Percentiles rank a stretch among this genome's conserved stretches.
These are phyloP conservation scores for Iselma pallidipennis DNA, from an alignment of 2,888 invertebrate species.

Conservation along the genomic window DNA sequence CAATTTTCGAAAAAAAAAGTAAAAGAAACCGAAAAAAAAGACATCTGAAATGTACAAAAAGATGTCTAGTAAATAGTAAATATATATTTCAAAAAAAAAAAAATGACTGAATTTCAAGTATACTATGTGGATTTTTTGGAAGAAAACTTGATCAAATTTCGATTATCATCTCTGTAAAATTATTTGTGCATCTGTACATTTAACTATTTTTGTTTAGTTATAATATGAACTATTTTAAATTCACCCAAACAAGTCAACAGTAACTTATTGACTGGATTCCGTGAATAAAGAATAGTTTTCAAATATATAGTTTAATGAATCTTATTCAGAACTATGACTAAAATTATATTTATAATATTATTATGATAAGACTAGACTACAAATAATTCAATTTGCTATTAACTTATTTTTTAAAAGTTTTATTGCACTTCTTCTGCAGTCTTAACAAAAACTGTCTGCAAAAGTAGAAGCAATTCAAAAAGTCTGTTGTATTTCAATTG, in stretches of 20 bases:
- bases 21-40: too few species aligned
- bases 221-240: neutral
- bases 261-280: too few species aligned
- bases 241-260: too few species aligned
- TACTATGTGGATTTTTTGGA: neutral
- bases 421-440: slow-evolving; percentile 55
- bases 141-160: neutral
- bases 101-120: too few species aligned
- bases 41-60: too few species aligned
- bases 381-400: slow-evolving; percentile 24
- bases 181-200: neutral
- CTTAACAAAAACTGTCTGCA: slow-evolving; percentile 51
- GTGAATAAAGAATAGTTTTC: neutral
- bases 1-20: slow-evolving; percentile 1
- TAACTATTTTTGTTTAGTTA: too few species aligned
- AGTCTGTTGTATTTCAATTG: slow-evolving; percentile 49
- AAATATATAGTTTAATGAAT: slow-evolving; percentile 5
- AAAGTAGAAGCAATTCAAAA: slow-evolving; percentile 50
- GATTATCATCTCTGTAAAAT: too few species aligned
- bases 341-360: slow-evolving; percentile 20
- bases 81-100: neutral
- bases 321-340: slow-evolving; percentile 14
- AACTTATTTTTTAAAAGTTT: slow-evolving; percentile 28
- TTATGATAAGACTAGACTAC: slow-evolving; percentile 22
- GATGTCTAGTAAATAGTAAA: neutral